A percentile compares a stretch with the other conserved stretches of the same genome.
Evolutionary conservation across 1,140 invertebrate genomes (phyloP).

Genomic region (Drosophila bocqueti): DNA sequence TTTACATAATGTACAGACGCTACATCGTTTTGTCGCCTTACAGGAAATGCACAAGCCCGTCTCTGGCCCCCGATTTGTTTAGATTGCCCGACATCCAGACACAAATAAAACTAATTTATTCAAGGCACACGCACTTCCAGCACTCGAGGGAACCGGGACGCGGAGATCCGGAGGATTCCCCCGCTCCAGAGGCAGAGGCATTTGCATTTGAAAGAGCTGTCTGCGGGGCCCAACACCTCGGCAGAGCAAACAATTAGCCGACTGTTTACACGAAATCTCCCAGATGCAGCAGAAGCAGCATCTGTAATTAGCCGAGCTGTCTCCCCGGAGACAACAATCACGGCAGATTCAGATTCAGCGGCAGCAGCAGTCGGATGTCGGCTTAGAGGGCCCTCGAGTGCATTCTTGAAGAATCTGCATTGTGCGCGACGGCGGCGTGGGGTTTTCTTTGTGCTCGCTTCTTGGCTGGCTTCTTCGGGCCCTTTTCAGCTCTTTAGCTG

Average conservation of each 20-base stretch:
- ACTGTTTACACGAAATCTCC: conserved; percentile 65
- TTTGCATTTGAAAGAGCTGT: conserved; percentile 77
- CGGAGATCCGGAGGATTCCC: conserved; percentile 11
- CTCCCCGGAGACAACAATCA: conserved; percentile 52
- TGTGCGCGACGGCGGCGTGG: conserved; percentile 28
- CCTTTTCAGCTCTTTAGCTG: conserved; percentile 49
- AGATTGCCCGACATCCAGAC: conserved; percentile 56
- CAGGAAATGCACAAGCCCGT: conserved; percentile 68
- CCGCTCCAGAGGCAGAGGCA: conserved; percentile 14
- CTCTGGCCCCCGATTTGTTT: conserved; percentile 69
- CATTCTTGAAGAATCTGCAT: conserved; percentile 39
- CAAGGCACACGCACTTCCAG: conserved; percentile 30
- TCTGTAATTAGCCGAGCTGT: conserved; percentile 68
- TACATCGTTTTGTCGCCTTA: conserved; percentile 58
- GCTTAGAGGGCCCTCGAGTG: conserved; percentile 45
- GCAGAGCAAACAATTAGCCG: conserved; percentile 69
- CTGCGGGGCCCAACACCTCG: conserved; percentile 58
- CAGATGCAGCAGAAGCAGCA: conserved; percentile 48
- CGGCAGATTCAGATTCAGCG: conserved; percentile 17
- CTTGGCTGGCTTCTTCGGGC: conserved; percentile 23
- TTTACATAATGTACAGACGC: conserved; percentile 68
- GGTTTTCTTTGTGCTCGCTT: conserved; percentile 42
- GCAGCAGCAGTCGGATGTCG: conserved; percentile 40
- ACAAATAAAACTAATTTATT: conserved; percentile 77
- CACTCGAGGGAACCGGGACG: conserved; percentile 2